phyloP scores from a whole-genome alignment of 2,797 vertebrate genomes.

The Danionella dracula region DNA sequence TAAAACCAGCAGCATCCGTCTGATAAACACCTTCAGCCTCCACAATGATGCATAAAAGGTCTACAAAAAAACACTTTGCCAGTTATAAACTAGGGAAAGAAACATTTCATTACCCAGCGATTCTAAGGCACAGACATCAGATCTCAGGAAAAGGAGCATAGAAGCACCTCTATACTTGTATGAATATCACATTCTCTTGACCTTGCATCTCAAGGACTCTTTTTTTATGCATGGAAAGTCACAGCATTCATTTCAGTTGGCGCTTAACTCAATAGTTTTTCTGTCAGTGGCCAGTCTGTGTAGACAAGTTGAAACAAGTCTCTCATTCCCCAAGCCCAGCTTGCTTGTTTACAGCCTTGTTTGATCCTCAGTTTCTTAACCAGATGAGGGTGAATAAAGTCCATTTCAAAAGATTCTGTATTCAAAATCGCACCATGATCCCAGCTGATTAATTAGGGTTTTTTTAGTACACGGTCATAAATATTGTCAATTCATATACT shows the following conservation, averaged over 20 bases:
- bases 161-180: neutral
- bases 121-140: neutral
- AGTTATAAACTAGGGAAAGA: neutral
- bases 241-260: constrained; percentile 53
- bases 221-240: constrained; percentile 70
- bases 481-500: neutral
- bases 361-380: constrained; percentile 13
- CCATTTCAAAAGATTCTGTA: constrained; percentile 20
- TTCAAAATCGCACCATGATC: neutral
- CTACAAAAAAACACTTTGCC: neutral
- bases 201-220: constrained; percentile 68
- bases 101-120: neutral
- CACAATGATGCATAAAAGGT: neutral
- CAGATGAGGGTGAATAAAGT: constrained; percentile 4
- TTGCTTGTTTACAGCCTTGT: constrained; percentile 40
- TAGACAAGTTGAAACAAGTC: constrained; percentile 53
- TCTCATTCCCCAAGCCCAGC: constrained; percentile 33
- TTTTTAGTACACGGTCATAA: constrained; percentile 7
- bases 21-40: neutral
- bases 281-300: constrained; percentile 58
- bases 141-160: neutral
- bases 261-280: constrained; percentile 63
- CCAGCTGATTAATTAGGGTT: constrained; percentile 23
- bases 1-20: neutral
- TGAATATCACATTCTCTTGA: constrained; percentile 37